Base-by-base conservation (phyloP, 2,113 vertebrate genomes). In the Equus przewalskii region DNA sequence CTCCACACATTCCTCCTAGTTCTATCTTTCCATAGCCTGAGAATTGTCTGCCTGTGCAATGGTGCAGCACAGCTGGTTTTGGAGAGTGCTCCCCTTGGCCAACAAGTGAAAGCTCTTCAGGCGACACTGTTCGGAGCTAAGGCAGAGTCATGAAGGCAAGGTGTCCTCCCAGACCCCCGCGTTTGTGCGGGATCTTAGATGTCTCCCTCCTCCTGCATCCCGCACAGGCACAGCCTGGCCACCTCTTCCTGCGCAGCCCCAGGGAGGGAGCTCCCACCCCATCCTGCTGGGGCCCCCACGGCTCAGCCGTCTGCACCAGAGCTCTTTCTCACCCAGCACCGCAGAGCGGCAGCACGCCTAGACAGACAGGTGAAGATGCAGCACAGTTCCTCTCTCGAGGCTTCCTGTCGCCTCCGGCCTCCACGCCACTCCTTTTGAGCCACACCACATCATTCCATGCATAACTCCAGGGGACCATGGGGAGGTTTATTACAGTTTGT, bases 361-460 rank as follows among this genome's bases (percentile, higher is more conserved):
- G 7, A 54, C 78, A 15, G 54, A 5, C 13, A 0, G 1, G 33
- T 15, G 78, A 36, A 36, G 33, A 15, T 6, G 0, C 12, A 36
- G 11, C 33, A 4, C 24, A 12, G 26, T 4, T 64, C 62, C 24
- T 4, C 33, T 24, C 33, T 24, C 33, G 24, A 54, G 30, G 30
- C 6, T 19, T 16, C n/a, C 30, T 10, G 1, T 15, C 26, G 30
- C 30, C 30, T 9, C 44, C 44, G 21, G n/a, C 33, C 44, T 11
- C n/a, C 1, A 0, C 0, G 0, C 56, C 51, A 1, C 7, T 14
- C 41, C 5, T 21, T 67, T 64, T 2, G 10, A 46, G 8, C 58
- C 7, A 3, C 6, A 1, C 22, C 49, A 0, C 3, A 10, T 11
- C 84, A 1, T 1, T 5, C 5, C 5, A 64, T n/a, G 19, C 41